Base-by-base conservation (phyloP, 2,113 vertebrate species). In the Chloebia gouldiae region DNA sequence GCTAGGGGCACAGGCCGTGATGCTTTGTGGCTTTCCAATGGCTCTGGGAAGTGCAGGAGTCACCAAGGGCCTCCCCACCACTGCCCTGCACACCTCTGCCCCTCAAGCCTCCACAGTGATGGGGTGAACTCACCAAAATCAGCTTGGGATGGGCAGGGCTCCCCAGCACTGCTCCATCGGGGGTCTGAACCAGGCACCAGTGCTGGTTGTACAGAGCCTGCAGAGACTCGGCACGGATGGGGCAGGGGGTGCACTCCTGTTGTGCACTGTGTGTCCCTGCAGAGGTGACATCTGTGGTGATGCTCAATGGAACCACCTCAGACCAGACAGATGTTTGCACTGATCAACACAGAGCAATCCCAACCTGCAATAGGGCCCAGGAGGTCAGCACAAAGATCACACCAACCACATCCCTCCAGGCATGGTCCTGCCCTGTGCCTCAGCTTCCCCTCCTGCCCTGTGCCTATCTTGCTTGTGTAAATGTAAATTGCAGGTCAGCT, bases 141-240 rank as follows among this genome's bases (percentile, higher is more conserved):
- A 68, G 51, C 40, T 16, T 12, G 40, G 44, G 30, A 4, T 1
- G 10, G 9, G 5, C 4, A 2, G 28, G 40, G 27, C 6, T 69
- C 24, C 35, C 7, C 63, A n/a, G 2, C 0, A 0, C 50, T 65
- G 53, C 28, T 11, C n/a, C n/a, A 6, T 7, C 2, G 0, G 4
- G 15, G 9, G 0, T 24, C 33, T 68, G 66, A 68, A 39, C 15
- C 13, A 33, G 24, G 63, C 42, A 42, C 4, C 8, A 8, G 71
- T 78, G 40, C 44, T 9, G 8, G 15, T 9, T 24, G 59, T 19
- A 18, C 49, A 56, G 37, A 39, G 7, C 12, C 30, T 19, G 51
- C 50, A 24, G 33, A 56, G 49, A 51, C 16, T 53, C 0, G 0
- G 40, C 54, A 18, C 0, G 6, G n/a, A 65, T 0, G 0, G 20